Conservation (phyloP, 2,797 vertebrate species). For the Centroberyx gerrardi region DNA sequence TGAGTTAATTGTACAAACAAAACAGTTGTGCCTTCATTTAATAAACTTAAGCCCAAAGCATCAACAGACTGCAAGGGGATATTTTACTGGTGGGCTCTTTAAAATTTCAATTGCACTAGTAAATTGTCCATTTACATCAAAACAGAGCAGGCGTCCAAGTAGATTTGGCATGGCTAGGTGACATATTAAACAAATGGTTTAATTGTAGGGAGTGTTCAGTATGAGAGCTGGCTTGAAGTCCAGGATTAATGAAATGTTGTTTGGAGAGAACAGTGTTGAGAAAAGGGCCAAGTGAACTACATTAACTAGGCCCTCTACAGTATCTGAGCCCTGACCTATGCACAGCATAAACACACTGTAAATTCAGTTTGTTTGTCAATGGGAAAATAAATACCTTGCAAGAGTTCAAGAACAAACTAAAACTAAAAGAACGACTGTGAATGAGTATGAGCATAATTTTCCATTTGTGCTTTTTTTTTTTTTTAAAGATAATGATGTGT, state of each 20-base stretch:
- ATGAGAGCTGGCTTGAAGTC: slow-evolving; percentile 10
- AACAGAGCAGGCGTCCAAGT: slow-evolving; percentile 60
- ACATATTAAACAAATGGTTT: slow-evolving; percentile 65
- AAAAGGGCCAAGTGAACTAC: slow-evolving; percentile 19
- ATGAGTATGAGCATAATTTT: too few species aligned
- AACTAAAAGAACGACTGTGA: too few species aligned
- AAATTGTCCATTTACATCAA: slow-evolving; percentile 71
- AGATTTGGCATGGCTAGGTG: slow-evolving; percentile 56
- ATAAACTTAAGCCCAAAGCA: slow-evolving; percentile 53
- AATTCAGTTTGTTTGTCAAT: not conserved
- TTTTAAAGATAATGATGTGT: too few species aligned
- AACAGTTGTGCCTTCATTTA: slow-evolving; percentile 46
- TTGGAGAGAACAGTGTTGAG: slow-evolving; percentile 34
- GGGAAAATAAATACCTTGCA: not conserved
- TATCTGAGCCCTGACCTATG: not conserved
- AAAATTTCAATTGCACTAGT: slow-evolving; percentile 53
- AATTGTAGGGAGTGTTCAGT: slow-evolving; percentile 46
- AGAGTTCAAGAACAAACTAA: not conserved
- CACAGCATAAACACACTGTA: not conserved
- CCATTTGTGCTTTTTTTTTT: too few species aligned
- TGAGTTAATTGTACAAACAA: slow-evolving; percentile 40
- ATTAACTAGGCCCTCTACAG: slow-evolving; percentile 12
- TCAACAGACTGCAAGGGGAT: slow-evolving; percentile 39
- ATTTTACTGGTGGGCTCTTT: slow-evolving; percentile 53
- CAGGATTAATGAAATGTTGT: slow-evolving; percentile 66